Evolutionary conservation across 2,113 vertebrate species (phyloP).

Genomic region (Ictidomys tridecemlineatus): DNA sequence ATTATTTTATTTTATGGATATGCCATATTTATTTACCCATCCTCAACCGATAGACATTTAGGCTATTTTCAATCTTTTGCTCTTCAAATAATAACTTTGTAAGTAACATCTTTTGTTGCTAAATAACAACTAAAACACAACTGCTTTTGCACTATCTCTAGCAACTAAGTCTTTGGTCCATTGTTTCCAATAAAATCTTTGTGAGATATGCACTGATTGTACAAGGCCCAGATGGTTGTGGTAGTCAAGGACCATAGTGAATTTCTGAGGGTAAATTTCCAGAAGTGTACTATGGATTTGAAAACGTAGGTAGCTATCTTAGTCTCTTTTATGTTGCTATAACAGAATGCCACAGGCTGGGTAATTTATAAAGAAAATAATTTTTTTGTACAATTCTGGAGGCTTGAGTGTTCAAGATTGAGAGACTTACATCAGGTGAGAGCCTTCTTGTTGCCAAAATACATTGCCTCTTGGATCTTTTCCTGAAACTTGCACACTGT

Average conservation of each 20-base stretch:
- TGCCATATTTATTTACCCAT: neutral
- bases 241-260: neutral
- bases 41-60: neutral
- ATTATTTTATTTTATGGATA: neutral
- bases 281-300: neutral
- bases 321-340: neutral
- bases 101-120: neutral
- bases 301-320: neutral
- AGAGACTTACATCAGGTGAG: neutral
- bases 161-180: neutral
- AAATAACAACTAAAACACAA: neutral
- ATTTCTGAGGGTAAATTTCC: neutral
- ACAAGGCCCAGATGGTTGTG: slow-evolving; percentile 9
- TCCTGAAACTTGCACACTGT: neutral
- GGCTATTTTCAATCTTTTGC: neutral
- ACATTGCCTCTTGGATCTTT: neutral
- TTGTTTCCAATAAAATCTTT: slow-evolving; percentile 26
- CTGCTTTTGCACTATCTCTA: neutral
- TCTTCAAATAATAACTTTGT: neutral
- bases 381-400: neutral
- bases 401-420: neutral
- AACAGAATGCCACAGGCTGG: neutral
- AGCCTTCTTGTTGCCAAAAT: neutral
- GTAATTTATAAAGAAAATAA: neutral
- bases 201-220: neutral